Conservation (phyloP, 2,888 invertebrate genomes). For the Philereme vetulata region DNA sequence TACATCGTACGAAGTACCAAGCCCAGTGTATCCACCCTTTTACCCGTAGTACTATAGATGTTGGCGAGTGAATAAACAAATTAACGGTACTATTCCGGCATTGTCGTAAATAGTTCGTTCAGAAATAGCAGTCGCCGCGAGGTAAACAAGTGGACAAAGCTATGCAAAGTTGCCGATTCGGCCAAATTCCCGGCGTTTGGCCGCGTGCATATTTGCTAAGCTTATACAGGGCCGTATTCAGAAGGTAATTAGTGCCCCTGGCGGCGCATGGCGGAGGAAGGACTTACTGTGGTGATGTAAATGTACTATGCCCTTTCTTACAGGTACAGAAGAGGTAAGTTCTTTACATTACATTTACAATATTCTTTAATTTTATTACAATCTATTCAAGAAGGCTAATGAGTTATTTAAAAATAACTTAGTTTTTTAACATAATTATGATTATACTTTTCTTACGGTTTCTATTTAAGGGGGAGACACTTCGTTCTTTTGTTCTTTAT, state of each 20-base stretch:
- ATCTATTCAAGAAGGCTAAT: no score
- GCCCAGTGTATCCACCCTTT: conserved; percentile 2
- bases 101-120: conserved; percentile 50
- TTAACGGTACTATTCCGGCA: conserved; percentile 49
- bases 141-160: conserved; percentile 66
- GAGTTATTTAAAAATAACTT: no score
- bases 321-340: no score
- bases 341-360: no score
- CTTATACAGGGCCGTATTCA: conserved; percentile 1
- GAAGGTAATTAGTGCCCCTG: neutral
- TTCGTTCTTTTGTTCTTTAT: no score
- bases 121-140: conserved; percentile 66
- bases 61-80: conserved; percentile 44
- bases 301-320: no score
- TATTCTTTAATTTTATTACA: no score
- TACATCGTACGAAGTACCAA: neutral
- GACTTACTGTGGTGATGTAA: no score
- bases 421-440: no score
- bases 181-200: conserved; percentile 74
- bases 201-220: conserved; percentile 61
- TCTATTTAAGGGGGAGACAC: no score
- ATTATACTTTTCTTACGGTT: no score
- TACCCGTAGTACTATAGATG: conserved; percentile 20
- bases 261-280: no score
- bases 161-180: conserved; percentile 65